phyloP scores from a whole-genome alignment of 2,797 vertebrate genomes.

The Tinamus major region DNA sequence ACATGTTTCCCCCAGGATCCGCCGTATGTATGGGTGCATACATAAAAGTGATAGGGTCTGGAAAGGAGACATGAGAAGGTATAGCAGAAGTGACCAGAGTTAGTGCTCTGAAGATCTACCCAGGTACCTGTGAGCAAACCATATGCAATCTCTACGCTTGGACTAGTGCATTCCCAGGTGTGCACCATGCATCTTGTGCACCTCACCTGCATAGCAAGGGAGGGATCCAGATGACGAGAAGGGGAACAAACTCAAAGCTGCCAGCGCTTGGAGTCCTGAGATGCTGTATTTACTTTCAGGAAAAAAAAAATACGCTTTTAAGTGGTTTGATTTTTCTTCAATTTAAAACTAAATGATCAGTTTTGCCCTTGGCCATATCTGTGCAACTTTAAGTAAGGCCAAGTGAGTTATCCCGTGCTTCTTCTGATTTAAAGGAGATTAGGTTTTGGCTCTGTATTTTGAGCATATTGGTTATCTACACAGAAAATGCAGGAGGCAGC shows the following conservation, averaged over 20 bases:
- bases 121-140: slow-evolving; percentile 35
- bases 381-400: background rate
- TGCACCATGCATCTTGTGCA: background rate
- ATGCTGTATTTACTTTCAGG: background rate
- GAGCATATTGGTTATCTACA: background rate
- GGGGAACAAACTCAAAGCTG: background rate
- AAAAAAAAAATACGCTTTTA: slow-evolving; percentile 11
- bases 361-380: background rate
- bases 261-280: background rate
- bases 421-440: background rate
- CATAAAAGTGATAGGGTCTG: background rate
- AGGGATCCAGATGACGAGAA: background rate
- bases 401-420: background rate
- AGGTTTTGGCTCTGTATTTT: background rate
- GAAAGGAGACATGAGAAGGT: background rate
- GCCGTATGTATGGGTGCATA: background rate
- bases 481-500: background rate
- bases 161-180: background rate
- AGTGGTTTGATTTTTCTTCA: slow-evolving; percentile 51
- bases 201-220: accelerated
- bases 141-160: slow-evolving; percentile 51
- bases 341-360: background rate
- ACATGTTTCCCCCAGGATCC: background rate
- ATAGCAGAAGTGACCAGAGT: background rate
- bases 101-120: background rate